phyloP scores from a whole-genome alignment of 1,140 invertebrate genomes.

The Zelostemma sp. region DNA sequence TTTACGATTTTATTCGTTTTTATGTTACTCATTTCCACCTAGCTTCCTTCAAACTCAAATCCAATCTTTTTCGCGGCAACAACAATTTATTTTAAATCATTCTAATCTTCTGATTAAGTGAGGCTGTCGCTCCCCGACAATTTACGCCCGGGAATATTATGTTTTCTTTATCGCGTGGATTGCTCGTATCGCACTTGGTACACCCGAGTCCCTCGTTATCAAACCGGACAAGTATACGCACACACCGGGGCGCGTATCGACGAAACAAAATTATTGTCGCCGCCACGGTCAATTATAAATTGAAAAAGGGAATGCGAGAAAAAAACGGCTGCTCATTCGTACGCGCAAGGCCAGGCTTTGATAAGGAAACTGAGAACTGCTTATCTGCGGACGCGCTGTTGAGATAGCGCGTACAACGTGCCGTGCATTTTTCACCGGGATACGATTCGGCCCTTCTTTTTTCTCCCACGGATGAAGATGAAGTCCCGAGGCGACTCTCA shows the following conservation, averaged over 20 bases:
- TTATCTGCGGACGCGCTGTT: constrained; percentile 46
- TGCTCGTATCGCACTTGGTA: constrained; percentile 12
- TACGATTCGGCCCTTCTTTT: not conserved
- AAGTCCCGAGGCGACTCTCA: not conserved
- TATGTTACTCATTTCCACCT: not conserved
- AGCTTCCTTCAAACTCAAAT: not conserved
- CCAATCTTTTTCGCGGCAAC: not conserved
- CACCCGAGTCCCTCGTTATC: constrained; percentile 26
- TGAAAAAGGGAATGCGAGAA: constrained; percentile 18
- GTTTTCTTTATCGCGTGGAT: constrained; percentile 34
- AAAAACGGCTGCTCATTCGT: not conserved
- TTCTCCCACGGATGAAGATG: not conserved
- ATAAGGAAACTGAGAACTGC: constrained; percentile 20
- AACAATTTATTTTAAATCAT: constrained; percentile 11
- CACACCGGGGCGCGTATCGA: constrained; percentile 17
- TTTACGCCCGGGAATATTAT: constrained; percentile 32
- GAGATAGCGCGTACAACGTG: constrained; percentile 48
- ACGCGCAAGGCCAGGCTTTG: constrained; percentile 4
- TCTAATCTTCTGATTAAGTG: constrained; percentile 39
- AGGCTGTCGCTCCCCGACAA: constrained; percentile 24
- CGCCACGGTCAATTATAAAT: constrained; percentile 34
- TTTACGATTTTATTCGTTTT: not conserved
- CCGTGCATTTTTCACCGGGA: constrained; percentile 43
- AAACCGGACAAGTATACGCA: constrained; percentile 18
- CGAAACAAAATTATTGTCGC: constrained; percentile 42